phyloP scores from a whole-genome alignment of 1,140 invertebrate species.

The Brachionus sp. region DNA sequence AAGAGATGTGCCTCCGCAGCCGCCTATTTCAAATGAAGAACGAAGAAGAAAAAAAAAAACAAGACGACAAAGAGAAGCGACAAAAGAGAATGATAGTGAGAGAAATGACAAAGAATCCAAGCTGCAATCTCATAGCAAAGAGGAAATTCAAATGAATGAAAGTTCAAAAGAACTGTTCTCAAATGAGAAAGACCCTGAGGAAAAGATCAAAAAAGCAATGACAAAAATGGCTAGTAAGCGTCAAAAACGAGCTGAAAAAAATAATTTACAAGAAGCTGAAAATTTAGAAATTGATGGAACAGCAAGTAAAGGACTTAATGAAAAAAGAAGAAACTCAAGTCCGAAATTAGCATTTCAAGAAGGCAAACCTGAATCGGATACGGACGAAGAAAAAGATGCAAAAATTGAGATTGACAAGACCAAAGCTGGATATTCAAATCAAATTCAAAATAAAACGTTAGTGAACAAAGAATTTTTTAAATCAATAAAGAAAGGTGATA shows the following conservation, averaged over 20 bases:
- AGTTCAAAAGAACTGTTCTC: background rate
- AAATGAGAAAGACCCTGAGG: background rate
- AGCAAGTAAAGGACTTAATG: background rate
- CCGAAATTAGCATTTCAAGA: constrained; percentile 19
- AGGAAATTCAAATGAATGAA: background rate
- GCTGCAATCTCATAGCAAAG: background rate
- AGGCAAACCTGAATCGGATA: constrained; percentile 24
- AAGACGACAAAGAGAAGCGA: background rate
- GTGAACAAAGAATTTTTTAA: background rate
- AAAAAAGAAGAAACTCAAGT: background rate
- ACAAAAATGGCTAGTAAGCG: constrained; percentile 23
- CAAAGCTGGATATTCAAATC: background rate
- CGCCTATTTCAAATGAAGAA: background rate
- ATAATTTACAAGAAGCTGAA: background rate
- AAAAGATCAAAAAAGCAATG: background rate
- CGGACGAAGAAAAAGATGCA: constrained; percentile 9
- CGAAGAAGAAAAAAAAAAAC: constrained; percentile 9
- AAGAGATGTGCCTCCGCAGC: background rate
- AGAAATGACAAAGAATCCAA: background rate
- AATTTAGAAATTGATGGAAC: background rate
- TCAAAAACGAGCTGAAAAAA: background rate
- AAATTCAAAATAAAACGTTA: background rate
- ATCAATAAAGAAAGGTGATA: background rate
- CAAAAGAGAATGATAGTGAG: background rate
- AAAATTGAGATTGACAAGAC: constrained; percentile 17